A percentile compares a stretch with the other conserved stretches of the same genome.
These are phyloP conservation scores for Falco berigora DNA, from an alignment of 2,797 vertebrate species.

Conservation along the genomic window DNA sequence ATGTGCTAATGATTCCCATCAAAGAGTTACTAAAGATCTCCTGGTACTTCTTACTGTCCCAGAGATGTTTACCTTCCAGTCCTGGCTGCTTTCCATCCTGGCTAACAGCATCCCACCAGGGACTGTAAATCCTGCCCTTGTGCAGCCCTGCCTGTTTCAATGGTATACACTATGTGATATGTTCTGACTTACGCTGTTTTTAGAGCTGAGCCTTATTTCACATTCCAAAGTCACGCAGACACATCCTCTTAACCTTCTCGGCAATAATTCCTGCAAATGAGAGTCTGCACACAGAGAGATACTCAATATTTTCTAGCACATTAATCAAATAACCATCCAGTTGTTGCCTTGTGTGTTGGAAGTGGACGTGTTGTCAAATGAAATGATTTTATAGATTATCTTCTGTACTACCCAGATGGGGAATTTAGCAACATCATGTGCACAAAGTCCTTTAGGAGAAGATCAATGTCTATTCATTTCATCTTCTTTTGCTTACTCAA, in stretches of 20 bases:
- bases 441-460: slow-evolving; percentile 40
- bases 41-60: background rate
- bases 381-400: slow-evolving; percentile 67
- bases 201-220: slow-evolving; percentile 19
- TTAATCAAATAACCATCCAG: slow-evolving; percentile 64
- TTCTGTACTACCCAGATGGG: slow-evolving; percentile 15
- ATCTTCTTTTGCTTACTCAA: slow-evolving; percentile 48
- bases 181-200: background rate
- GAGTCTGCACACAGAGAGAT: slow-evolving; percentile 31
- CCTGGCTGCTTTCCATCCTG: background rate
- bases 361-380: slow-evolving; percentile 55
- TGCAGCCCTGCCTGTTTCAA: background rate
- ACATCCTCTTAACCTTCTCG: slow-evolving; percentile 17
- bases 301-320: slow-evolving; percentile 35
- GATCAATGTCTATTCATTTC: slow-evolving; percentile 46
- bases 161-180: background rate
- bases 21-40: background rate
- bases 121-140: background rate
- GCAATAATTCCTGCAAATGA: slow-evolving; percentile 60
- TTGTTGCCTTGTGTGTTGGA: slow-evolving; percentile 41
- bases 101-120: background rate
- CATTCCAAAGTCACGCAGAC: slow-evolving; percentile 13
- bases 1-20: background rate
- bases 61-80: background rate
- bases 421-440: slow-evolving; percentile 53